Base-by-base conservation (phyloP, 2,888 invertebrate genomes). In the Belgica antarctica region DNA sequence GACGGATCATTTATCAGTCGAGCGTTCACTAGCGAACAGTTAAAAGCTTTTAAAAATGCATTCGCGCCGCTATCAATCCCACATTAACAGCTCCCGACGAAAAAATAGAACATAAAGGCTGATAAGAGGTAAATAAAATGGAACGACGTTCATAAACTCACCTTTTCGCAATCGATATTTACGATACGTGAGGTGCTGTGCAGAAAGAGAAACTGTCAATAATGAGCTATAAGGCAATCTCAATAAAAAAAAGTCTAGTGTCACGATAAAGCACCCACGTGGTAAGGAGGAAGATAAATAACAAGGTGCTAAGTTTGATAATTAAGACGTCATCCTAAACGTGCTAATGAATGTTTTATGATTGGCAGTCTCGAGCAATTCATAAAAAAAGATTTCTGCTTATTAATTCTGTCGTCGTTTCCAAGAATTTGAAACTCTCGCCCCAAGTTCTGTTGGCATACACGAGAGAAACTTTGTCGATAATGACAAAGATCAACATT, bases 31-130 rank as follows among this genome's bases (percentile, higher is more conserved):
- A 15, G 15, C 41, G 41, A 41, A 41, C 41, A 41, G 41, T 15
- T 41, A 41, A 41, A 41, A 41, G 41, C 41, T 41, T 41, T 41
- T 15, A 41, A 12, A 41, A 41, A 41, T 41, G 10, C 41, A 41
- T 41, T 41, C n/a, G n/a, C n/a, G 41, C 5, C 41, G 10, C 15
- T 5, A 2, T 41, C 2, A n/a, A n/a, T n/a, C n/a, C n/a, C n/a
- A n/a, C n/a, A n/a, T n/a, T n/a, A n/a, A n/a, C n/a, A 41, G 10
- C 41, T 41, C 10, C n/a, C 41, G 41, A 2, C 10, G 41, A 41
- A 41, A 4, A 15, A 31, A 31, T 4, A 41, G n/a, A n/a, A n/a
- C n/a, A n/a, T n/a, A n/a, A n/a, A n/a, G n/a, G 41, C 10, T 15
- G 41, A 41, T 41, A 12, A n/a, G 41, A n/a, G n/a, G 41, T 41